Conservation (phyloP, 2,113 vertebrate genomes). For the Alces alces region DNA sequence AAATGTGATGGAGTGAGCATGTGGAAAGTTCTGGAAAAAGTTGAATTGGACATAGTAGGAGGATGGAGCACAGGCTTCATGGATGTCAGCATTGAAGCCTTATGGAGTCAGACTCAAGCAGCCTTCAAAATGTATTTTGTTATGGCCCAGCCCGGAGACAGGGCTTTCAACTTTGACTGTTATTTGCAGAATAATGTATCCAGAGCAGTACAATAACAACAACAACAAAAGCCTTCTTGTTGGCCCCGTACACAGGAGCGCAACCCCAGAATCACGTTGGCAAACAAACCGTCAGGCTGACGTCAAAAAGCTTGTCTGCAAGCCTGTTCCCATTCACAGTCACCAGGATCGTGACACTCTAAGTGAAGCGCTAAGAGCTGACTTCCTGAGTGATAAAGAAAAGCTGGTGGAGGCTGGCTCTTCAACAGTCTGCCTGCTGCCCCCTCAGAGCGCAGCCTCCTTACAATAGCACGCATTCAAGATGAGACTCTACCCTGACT, state of each 20-base stretch:
- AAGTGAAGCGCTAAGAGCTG: not conserved
- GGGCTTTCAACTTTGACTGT: conserved; percentile 5
- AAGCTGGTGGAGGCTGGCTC: not conserved
- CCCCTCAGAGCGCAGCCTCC: not conserved
- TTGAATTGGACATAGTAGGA: not conserved
- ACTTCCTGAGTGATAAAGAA: not conserved
- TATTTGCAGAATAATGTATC: conserved; percentile 1
- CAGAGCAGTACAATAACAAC: not conserved
- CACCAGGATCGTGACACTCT: not conserved
- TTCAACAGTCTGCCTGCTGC: not conserved
- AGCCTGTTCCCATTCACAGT: not conserved
- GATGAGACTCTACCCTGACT: not conserved
- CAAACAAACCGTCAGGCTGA: conserved; percentile 26
- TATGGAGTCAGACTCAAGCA: not conserved
- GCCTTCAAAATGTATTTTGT: not conserved
- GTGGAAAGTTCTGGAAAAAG: not conserved
- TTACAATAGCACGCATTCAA: not conserved
- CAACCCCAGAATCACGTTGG: not conserved
- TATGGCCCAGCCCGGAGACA: not conserved
- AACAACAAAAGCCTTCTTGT: not conserved
- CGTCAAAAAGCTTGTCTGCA: not conserved
- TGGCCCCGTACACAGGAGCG: not conserved
- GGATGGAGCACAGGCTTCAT: not conserved
- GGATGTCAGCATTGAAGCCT: not conserved
- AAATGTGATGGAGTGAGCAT: not conserved